Evolutionary conservation across 30 jellyfish, hydroid and myxozoan species (phyloP).

Genomic region (Aurelia sp.): DNA sequence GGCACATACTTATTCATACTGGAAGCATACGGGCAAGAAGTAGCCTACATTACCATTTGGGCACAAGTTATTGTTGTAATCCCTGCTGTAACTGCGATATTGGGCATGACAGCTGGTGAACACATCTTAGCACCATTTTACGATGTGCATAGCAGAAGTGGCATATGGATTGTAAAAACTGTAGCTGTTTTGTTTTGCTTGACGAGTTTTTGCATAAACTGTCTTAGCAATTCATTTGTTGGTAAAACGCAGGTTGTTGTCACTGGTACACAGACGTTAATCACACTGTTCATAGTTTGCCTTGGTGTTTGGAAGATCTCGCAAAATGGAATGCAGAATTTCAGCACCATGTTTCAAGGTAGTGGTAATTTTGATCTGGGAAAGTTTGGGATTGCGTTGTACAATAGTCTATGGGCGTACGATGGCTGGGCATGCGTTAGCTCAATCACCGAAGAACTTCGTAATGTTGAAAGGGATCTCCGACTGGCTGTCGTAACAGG

Average conservation of each 20-base stretch:
- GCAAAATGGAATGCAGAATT: background rate
- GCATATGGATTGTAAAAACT: background rate
- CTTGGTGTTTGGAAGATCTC: background rate
- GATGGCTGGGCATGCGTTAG: conserved; percentile 17
- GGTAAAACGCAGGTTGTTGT: background rate
- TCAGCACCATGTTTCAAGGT: background rate
- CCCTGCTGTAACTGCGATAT: conserved; percentile 7
- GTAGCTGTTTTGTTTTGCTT: background rate
- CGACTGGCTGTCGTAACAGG: conserved; percentile 9
- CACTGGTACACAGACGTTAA: background rate
- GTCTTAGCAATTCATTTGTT: background rate
- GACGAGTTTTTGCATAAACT: background rate
- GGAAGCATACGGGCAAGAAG: conserved; percentile 17
- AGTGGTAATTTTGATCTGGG: background rate
- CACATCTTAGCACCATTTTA: conserved; percentile 9
- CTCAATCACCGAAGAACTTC: conserved; percentile 7
- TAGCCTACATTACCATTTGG: conserved; percentile 11
- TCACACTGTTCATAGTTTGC: background rate
- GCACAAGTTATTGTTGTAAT: background rate
- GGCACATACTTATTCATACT: background rate
- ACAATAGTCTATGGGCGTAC: background rate
- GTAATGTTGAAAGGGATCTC: conserved; percentile 3
- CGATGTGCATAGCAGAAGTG: background rate
- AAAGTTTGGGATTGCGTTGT: conserved; percentile 23
- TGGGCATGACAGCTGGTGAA: background rate